phyloP scores from a whole-genome alignment of 2,113 vertebrate genomes.

The Halcyon senegalensis region DNA sequence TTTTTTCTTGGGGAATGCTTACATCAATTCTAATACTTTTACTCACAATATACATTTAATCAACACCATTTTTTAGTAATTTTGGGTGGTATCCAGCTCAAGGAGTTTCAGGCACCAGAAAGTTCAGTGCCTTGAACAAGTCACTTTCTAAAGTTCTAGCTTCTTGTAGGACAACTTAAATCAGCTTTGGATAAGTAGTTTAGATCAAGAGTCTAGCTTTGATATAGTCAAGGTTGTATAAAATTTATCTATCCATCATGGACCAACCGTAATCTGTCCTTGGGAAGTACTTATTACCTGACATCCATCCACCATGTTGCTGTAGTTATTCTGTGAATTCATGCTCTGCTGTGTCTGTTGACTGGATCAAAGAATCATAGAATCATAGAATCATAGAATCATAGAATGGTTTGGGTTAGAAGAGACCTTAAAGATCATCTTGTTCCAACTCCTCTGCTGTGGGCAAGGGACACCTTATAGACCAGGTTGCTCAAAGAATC shows the following conservation, averaged over 20 bases:
- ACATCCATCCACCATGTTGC: neutral
- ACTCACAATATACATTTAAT: neutral
- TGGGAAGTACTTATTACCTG: neutral
- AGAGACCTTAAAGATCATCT: neutral
- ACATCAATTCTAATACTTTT: neutral
- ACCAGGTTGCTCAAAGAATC: neutral
- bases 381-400: neutral
- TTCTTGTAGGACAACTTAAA: neutral
- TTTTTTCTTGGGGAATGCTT: neutral
- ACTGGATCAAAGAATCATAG: neutral
- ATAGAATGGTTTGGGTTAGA: neutral
- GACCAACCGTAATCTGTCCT: neutral
- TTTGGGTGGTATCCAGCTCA: neutral
- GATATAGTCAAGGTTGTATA: neutral
- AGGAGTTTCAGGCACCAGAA: neutral
- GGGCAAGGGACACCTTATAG: neutral
- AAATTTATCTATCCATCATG: neutral
- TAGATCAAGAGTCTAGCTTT: neutral
- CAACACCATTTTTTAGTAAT: accelerated
- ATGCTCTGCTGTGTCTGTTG: accelerated
- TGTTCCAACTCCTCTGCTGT: neutral
- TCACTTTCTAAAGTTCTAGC: neutral
- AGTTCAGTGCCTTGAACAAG: neutral
- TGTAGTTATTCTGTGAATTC: neutral
- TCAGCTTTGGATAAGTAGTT: neutral